Percentiles rank a stretch among this genome's conserved stretches.
Conservation (phyloP, 2,888 invertebrate genomes). For the Cephalotes varians region DNA sequence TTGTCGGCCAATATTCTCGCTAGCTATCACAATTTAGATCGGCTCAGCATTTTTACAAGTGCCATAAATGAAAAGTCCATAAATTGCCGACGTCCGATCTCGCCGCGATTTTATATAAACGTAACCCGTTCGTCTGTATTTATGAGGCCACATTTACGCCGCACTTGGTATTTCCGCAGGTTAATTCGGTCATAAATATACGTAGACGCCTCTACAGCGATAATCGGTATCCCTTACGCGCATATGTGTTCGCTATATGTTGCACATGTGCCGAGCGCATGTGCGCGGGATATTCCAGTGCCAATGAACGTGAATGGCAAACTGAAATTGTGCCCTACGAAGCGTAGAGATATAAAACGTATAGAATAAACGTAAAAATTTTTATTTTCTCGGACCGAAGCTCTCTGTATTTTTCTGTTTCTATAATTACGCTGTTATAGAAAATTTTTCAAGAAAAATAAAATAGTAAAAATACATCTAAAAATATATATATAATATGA, state of each 20-base stretch:
- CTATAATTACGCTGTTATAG: background rate
- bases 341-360: background rate
- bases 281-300: constrained; percentile 1
- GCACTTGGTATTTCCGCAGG: constrained; percentile 69
- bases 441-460: background rate
- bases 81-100: constrained; percentile 51
- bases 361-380: background rate
- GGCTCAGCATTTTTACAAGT: constrained; percentile 41
- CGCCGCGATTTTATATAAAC: constrained; percentile 65
- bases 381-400: background rate
- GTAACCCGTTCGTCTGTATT: constrained; percentile 57
- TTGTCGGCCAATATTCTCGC: background rate
- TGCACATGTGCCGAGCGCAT: constrained; percentile 13
- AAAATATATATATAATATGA: background rate
- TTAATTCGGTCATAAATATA: constrained; percentile 73
- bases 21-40: constrained; percentile 8
- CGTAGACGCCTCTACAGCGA: constrained; percentile 64
- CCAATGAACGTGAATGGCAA: constrained; percentile 30
- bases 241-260: background rate
- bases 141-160: constrained; percentile 62
- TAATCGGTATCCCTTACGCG: constrained; percentile 55
- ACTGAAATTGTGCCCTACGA: background rate
- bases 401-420: background rate
- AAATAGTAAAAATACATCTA: background rate
- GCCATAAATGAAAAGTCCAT: constrained; percentile 36